These are phyloP conservation scores for Kryptopterus vitreolus DNA, from an alignment of 2,797 vertebrate species.

Conservation along the genomic window DNA sequence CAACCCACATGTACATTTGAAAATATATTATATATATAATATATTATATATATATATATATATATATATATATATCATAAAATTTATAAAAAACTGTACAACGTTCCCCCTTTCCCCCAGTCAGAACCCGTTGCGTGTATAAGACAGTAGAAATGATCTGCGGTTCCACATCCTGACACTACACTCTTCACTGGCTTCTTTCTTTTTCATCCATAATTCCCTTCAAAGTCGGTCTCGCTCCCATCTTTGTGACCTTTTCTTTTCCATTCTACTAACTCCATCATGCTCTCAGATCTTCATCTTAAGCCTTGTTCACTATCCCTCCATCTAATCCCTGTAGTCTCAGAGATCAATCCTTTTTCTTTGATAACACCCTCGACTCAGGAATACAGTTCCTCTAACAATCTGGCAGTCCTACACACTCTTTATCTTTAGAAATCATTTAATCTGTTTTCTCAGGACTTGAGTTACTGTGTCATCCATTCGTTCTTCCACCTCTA, in stretches of 20 bases:
- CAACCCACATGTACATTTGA: neutral
- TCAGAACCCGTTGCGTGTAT: neutral
- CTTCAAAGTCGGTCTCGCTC: constrained; percentile 3
- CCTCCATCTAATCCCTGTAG: constrained; percentile 25
- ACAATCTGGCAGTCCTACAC: constrained; percentile 1
- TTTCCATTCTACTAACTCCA: constrained; percentile 18
- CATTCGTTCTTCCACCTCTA: neutral
- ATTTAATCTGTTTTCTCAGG: constrained; percentile 3
- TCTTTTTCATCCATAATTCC: constrained; percentile 24
- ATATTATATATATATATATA: neutral
- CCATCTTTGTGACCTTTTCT: constrained; percentile 26
- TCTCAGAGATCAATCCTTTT: neutral
- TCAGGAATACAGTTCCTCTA: constrained; percentile 2
- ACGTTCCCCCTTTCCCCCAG: neutral
- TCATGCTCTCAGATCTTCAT: constrained; percentile 26
- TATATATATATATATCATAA: neutral
- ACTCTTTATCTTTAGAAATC: constrained; percentile 13
- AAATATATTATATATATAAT: neutral
- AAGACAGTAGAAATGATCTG: neutral
- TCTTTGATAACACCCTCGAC: constrained; percentile 5
- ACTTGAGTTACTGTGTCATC: neutral
- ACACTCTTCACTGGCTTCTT: neutral
- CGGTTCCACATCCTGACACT: neutral
- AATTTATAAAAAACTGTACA: neutral
- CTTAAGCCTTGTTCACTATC: constrained; percentile 21